Evolutionary conservation across 1,140 invertebrate species (phyloP).

Genomic region (Cecropterus lyciades): DNA sequence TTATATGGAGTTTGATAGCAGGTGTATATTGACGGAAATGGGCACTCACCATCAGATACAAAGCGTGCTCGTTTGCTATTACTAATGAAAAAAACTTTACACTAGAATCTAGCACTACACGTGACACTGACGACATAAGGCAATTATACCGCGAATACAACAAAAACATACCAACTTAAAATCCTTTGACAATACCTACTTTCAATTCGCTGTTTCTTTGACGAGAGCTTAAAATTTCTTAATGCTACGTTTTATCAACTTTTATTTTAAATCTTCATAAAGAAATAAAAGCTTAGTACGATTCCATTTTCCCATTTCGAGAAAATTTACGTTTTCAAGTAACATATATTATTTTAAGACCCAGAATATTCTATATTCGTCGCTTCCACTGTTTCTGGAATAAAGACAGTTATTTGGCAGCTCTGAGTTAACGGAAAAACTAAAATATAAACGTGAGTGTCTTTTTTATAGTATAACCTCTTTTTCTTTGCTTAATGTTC

Average conservation of each 20-base stretch:
- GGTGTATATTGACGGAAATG: too few species aligned
- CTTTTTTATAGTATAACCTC: not conserved
- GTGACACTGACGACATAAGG: too few species aligned
- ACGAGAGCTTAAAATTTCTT: not conserved
- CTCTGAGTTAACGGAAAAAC: not conserved
- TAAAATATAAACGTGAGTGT: not conserved
- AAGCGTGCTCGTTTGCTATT: too few species aligned
- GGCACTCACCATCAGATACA: too few species aligned
- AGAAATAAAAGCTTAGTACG: not conserved
- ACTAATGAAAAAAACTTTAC: too few species aligned
- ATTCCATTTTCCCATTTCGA: constrained; percentile 2
- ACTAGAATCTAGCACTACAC: too few species aligned
- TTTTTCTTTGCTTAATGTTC: too few species aligned
- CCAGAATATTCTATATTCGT: not conserved
- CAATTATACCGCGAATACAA: too few species aligned
- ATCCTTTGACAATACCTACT: too few species aligned
- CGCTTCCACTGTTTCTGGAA: not conserved
- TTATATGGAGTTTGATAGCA: too few species aligned
- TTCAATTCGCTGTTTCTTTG: not conserved
- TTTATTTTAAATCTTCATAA: not conserved
- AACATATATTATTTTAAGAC: not conserved
- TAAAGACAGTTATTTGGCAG: not conserved
- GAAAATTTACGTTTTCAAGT: not conserved
- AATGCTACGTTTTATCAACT: not conserved
- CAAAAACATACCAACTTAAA: too few species aligned